A percentile compares a stretch with the other conserved stretches of the same genome.
phyloP scores from a whole-genome alignment of 64 coral and sea anemone genomes.

The Montipora efflorescens region DNA sequence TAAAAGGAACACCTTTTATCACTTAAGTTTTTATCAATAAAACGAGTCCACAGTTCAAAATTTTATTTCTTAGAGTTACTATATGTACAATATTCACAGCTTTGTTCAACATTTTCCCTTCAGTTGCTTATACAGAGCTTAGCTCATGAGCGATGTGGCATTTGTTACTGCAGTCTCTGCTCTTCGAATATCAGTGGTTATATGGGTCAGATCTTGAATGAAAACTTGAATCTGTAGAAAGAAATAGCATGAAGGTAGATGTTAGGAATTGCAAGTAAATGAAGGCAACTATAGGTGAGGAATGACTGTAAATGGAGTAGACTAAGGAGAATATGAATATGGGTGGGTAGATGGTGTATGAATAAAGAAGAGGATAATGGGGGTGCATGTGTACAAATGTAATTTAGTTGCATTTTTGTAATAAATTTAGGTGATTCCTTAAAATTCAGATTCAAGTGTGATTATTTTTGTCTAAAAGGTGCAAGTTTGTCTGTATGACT shows the following conservation, averaged over 20 bases:
- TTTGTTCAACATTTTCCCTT: not conserved
- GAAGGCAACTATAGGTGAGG: not conserved
- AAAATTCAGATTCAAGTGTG: no score
- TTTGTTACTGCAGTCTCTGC: conserved; percentile 56
- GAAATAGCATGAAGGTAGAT: not conserved
- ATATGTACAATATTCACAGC: conserved; percentile 5
- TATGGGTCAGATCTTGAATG: conserved; percentile 96
- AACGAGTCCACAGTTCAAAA: no score
- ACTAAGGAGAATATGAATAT: no score
- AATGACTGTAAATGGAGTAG: no score
- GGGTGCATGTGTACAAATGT: no score
- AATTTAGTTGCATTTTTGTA: no score
- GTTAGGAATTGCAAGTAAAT: not conserved
- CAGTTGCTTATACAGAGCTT: not conserved
- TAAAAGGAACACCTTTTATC: not conserved
- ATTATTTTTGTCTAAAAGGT: no score
- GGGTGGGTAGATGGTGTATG: no score
- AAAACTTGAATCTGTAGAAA: conserved; percentile 93
- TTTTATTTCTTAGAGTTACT: not conserved
- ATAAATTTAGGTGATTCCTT: no score
- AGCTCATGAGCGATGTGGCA: conserved; percentile 39
- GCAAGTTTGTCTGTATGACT: no score
- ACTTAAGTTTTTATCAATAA: not conserved
- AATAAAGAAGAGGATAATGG: no score
- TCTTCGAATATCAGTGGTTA: conserved; percentile 84